Conservation (phyloP, 2,797 vertebrate species). For the Lepus oiostolus region DNA sequence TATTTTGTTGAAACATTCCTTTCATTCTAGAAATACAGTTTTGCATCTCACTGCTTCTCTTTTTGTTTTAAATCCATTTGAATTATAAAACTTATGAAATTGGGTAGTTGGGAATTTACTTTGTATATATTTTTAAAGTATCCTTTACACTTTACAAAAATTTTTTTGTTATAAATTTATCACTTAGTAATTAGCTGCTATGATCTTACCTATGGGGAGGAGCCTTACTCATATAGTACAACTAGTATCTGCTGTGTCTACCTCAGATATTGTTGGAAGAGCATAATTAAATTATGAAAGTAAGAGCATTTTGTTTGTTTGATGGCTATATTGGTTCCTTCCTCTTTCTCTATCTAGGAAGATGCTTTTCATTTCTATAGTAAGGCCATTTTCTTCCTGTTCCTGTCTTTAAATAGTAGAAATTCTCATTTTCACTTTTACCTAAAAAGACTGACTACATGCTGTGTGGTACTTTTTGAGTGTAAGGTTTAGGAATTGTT, state of each 20-base stretch:
- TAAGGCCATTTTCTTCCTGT: neutral
- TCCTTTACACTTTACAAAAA: constrained; percentile 22
- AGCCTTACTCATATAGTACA: neutral
- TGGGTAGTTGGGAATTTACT: neutral
- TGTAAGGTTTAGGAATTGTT: constrained; percentile 35
- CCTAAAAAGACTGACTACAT: neutral
- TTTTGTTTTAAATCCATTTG: constrained; percentile 64
- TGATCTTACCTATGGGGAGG: neutral
- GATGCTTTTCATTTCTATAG: constrained; percentile 27
- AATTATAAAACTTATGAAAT: constrained; percentile 51
- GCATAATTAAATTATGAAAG: constrained; percentile 43
- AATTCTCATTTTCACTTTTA: neutral
- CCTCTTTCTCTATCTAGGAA: neutral
- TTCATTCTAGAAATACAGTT: constrained; percentile 11
- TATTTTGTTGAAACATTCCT: neutral
- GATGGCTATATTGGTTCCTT: constrained; percentile 7
- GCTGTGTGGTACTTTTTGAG: neutral
- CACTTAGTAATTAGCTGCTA: neutral
- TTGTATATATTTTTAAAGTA: neutral
- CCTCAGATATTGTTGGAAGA: neutral
- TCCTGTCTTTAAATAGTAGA: constrained; percentile 14
- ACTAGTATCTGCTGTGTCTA: constrained; percentile 34
- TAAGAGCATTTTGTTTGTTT: constrained; percentile 60
- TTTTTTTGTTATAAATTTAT: constrained; percentile 24
- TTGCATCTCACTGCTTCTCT: constrained; percentile 13